Conservation (phyloP, 1,140 invertebrate genomes). For the Drosophila mauritiana region DNA sequence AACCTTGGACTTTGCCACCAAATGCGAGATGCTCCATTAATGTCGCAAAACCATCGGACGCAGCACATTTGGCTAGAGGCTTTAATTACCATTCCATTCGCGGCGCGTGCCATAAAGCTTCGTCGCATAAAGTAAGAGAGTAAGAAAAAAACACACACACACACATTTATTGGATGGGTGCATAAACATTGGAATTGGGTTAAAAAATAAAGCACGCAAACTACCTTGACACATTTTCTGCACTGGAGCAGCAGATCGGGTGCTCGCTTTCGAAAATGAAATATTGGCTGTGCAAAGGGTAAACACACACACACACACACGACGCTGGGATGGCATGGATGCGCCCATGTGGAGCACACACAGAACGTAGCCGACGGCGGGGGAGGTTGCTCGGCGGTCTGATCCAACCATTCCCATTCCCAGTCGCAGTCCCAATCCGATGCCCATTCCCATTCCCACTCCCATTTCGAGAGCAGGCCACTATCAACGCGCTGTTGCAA, state of each 20-base stretch:
- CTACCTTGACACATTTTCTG: constrained; percentile 71
- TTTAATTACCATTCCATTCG: constrained; percentile 36
- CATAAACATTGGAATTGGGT: constrained; percentile 63
- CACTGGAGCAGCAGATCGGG: neutral
- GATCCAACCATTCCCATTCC: too few species aligned
- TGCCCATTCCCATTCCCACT: constrained; percentile 1
- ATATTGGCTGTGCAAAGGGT: constrained; percentile 12
- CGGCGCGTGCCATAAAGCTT: constrained; percentile 26
- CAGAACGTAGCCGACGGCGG: too few species aligned
- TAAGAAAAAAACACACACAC: constrained; percentile 2
- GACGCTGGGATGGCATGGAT: too few species aligned
- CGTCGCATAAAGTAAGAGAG: neutral
- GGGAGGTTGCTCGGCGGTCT: too few species aligned
- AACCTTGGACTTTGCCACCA: constrained; percentile 71
- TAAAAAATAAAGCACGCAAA: constrained; percentile 79
- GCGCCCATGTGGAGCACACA: too few species aligned
- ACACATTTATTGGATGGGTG: constrained; percentile 12
- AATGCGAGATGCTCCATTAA: constrained; percentile 68
- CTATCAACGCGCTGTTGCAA: constrained; percentile 65
- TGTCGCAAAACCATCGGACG: constrained; percentile 18
- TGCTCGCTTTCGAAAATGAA: constrained; percentile 44
- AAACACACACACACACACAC: neutral
- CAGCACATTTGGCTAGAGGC: constrained; percentile 19
- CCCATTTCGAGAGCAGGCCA: neutral
- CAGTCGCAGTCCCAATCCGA: neutral